Conservation (phyloP, 1,140 invertebrate species). For the fruit fly (Drosophila melanogaster) region DNA sequence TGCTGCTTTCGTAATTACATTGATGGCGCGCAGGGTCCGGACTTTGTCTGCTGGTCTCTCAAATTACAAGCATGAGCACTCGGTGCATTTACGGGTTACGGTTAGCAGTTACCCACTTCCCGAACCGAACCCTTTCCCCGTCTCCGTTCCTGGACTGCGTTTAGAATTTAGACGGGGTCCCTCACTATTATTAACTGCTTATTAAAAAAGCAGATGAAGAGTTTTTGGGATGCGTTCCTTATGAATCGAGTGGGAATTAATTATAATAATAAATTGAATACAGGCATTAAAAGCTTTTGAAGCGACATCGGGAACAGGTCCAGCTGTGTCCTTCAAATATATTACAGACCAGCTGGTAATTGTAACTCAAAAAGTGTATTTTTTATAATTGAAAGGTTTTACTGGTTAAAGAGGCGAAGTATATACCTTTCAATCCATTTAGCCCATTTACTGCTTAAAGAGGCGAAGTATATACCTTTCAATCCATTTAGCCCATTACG, state of each 20-base stretch:
- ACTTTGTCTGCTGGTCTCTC: constrained; percentile 25
- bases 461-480: no score
- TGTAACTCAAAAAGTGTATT: no score
- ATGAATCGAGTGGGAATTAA: constrained; percentile 11
- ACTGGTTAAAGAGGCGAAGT: no score
- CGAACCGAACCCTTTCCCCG: constrained; percentile 28
- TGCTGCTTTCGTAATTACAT: constrained; percentile 72
- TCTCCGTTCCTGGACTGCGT: constrained; percentile 13
- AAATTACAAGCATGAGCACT: constrained; percentile 48
- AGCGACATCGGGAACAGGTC: not conserved
- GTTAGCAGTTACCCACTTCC: constrained; percentile 31
- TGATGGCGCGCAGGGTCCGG: constrained; percentile 45
- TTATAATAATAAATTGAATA: constrained; percentile 32
- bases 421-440: no score
- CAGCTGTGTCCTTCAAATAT: no score
- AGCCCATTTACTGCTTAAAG: no score
- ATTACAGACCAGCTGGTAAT: no score
- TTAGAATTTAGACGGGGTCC: constrained; percentile 31
- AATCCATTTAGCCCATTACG: no score
- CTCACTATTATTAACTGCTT: constrained; percentile 57
- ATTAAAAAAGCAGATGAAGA: constrained; percentile 50
- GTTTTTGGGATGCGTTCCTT: constrained; percentile 18
- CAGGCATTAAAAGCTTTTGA: constrained; percentile 3
- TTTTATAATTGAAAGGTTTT: no score
- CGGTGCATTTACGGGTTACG: constrained; percentile 62